These are phyloP conservation scores for Neodiprion fabricii DNA, from an alignment of 1,140 invertebrate genomes.

Conservation along the genomic window DNA sequence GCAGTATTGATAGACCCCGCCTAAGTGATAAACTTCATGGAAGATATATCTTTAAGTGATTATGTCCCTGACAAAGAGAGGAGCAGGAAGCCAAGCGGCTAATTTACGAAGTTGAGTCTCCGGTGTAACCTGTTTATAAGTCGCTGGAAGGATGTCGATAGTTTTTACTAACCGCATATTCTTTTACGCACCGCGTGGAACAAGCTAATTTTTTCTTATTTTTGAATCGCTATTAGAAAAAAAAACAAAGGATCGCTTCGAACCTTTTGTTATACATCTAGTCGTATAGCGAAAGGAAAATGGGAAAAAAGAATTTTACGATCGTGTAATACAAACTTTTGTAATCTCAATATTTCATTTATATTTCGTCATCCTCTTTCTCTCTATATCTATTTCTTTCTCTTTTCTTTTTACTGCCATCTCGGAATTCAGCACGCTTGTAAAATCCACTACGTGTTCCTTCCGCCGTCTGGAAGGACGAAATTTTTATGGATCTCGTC, in stretches of 20 bases:
- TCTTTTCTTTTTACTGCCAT: no score
- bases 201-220: background rate
- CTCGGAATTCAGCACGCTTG: no score
- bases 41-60: background rate
- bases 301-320: no score
- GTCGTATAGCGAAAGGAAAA: no score
- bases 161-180: background rate
- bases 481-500: no score
- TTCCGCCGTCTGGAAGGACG: no score
- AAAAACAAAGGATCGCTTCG: background rate
- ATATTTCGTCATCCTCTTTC: no score
- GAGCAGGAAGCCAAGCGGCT: background rate
- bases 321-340: no score
- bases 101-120: background rate
- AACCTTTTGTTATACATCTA: no score
- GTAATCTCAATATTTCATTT: no score
- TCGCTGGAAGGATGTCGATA: background rate
- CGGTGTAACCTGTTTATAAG: background rate
- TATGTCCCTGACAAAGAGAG: background rate
- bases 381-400: no score
- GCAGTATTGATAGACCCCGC: background rate
- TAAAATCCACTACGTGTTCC: no score
- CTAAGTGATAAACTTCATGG: conserved; percentile 7
- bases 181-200: background rate
- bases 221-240: background rate